Percentiles rank a stretch among this genome's conserved stretches.
phyloP scores from a whole-genome alignment of 2,113 vertebrate species.

The Crotalus tigris region DNA sequence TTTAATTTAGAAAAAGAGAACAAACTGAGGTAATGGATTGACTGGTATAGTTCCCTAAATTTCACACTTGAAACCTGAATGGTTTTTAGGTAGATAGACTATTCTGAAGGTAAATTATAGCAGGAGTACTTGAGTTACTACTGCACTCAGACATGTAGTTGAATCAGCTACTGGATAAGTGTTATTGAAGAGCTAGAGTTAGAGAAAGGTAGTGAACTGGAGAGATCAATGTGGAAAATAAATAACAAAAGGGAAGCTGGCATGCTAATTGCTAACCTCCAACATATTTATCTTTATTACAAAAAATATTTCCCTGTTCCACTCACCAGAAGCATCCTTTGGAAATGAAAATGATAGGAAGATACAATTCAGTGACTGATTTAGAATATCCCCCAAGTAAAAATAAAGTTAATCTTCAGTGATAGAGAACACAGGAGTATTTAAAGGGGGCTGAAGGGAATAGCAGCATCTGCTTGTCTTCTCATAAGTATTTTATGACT shows the following conservation, averaged over 20 bases:
- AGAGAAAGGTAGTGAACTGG: not conserved
- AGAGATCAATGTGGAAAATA: not conserved
- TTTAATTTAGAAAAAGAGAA: not conserved
- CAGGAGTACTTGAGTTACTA: not conserved
- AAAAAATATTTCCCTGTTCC: not conserved
- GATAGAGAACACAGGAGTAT: not conserved
- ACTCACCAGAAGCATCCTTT: not conserved
- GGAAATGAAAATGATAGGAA: not conserved
- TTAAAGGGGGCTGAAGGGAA: not conserved
- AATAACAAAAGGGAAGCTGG: not conserved
- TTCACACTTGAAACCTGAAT: not conserved
- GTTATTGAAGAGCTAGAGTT: not conserved
- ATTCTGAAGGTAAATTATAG: not conserved
- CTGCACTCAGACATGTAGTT: not conserved
- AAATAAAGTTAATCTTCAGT: not conserved
- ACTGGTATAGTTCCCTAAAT: not conserved
- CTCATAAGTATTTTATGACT: not conserved
- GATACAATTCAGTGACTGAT: not conserved
- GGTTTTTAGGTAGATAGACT: not conserved
- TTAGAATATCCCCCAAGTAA: not conserved
- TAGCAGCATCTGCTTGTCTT: not conserved
- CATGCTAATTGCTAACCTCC: not conserved
- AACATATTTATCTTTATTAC: not conserved
- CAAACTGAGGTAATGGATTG: not conserved
- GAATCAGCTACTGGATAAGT: not conserved